Conservation (phyloP, 2,797 vertebrate species). For the Allobates femoralis region DNA sequence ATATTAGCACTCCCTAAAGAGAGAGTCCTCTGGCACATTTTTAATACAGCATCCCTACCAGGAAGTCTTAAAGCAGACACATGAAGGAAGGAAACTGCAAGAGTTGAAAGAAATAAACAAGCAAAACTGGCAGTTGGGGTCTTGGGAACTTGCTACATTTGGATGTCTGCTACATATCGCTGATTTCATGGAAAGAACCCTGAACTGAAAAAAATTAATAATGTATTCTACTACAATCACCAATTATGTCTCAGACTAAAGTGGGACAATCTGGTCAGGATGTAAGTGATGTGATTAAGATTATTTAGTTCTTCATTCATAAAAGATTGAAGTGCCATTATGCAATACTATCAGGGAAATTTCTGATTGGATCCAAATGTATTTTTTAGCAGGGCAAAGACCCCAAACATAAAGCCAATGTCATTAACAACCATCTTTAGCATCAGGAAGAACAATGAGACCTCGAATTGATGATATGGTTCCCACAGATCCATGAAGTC, state of each 20-base stretch:
- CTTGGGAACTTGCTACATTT: slow-evolving; percentile 26
- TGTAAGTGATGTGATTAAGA: background rate
- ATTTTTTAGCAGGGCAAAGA: no score
- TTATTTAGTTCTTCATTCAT: background rate
- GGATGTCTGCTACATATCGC: background rate
- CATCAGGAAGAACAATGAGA: no score
- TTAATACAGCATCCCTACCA: slow-evolving; percentile 38
- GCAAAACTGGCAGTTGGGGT: slow-evolving; percentile 18
- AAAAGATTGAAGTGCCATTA: no score
- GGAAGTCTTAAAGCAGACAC: slow-evolving; percentile 44
- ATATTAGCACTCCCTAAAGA: no score
- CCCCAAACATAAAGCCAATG: no score
- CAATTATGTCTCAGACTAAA: background rate
- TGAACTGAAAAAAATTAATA: slow-evolving; percentile 10
- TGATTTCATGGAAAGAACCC: slow-evolving; percentile 13
- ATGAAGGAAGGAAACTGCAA: slow-evolving; percentile 43
- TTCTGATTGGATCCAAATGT: no score
- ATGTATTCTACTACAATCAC: background rate
- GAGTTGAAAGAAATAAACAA: slow-evolving; percentile 46
- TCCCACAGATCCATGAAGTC: no score
- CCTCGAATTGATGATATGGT: no score
- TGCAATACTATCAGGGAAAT: no score
- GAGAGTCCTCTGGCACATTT: slow-evolving; percentile 35
- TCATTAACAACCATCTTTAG: no score
- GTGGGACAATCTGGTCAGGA: background rate